Evolutionary conservation across 2,113 vertebrate species (phyloP).

Genomic region (Zeus faber): DNA sequence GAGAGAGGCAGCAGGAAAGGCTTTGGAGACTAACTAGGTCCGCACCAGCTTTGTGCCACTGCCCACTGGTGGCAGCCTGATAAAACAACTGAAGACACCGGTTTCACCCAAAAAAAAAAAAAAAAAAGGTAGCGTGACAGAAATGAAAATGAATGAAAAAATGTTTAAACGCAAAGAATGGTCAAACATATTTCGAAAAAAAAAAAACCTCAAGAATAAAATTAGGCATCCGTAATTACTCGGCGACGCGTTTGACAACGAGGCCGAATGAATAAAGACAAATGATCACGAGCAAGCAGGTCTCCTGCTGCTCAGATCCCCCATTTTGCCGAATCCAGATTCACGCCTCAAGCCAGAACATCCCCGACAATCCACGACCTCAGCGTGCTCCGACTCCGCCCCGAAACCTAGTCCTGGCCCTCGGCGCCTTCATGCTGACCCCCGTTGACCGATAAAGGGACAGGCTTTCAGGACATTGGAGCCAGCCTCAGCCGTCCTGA

Average conservation of each 20-base stretch:
- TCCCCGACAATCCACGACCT: conserved; percentile 16
- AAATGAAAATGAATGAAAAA: not conserved
- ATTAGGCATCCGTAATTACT: not conserved
- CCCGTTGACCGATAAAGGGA: conserved; percentile 42
- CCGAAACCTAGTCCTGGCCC: too few species aligned
- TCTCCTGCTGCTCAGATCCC: conserved; percentile 23
- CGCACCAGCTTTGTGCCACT: conserved; percentile 75
- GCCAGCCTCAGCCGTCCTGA: conserved; percentile 48
- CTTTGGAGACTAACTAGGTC: conserved; percentile 17
- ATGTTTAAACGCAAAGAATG: not conserved
- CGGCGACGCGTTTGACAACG: too few species aligned
- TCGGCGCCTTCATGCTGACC: conserved; percentile 26
- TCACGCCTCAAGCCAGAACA: conserved; percentile 55
- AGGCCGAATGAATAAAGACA: not conserved
- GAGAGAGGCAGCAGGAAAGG: conserved; percentile 15
- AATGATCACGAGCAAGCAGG: conserved; percentile 1
- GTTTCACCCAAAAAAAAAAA: conserved; percentile 3
- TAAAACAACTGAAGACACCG: conserved; percentile 64
- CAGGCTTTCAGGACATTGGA: conserved; percentile 44
- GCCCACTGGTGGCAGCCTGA: conserved; percentile 76
- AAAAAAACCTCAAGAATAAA: not conserved
- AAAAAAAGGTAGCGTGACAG: conserved; percentile 3
- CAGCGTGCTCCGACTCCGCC: too few species aligned
- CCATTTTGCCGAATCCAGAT: conserved; percentile 30
- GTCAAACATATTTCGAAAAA: not conserved